Percentiles rank a stretch among this genome's conserved stretches.
These are phyloP conservation scores for Scrobipalpa atriplicella DNA, from an alignment of 2,888 invertebrate genomes.

Conservation along the genomic window DNA sequence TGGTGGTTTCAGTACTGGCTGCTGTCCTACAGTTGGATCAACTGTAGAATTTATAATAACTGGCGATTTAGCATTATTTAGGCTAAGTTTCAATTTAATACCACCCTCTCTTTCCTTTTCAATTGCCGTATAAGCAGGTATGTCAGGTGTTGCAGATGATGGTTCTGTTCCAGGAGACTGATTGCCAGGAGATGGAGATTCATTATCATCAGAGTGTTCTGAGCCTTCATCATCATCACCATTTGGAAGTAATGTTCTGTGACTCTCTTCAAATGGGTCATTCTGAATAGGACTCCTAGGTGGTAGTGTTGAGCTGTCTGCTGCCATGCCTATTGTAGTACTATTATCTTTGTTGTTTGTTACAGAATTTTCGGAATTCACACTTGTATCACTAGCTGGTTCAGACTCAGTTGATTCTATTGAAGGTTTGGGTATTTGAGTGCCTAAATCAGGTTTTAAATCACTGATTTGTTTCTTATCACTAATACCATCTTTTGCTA, in stretches of 20 bases:
- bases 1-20: constrained; percentile 68
- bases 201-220: constrained; percentile 66
- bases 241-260: constrained; percentile 52
- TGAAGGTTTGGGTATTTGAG: constrained; percentile 49
- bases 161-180: constrained; percentile 44
- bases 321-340: constrained; percentile 57
- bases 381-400: constrained; percentile 58
- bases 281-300: constrained; percentile 50
- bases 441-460: constrained; percentile 53
- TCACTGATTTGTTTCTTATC: constrained; percentile 62
- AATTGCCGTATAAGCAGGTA: constrained; percentile 45
- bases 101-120: constrained; percentile 71
- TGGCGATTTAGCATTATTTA: constrained; percentile 77
- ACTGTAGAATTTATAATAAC: constrained; percentile 78
- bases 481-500: constrained; percentile 52
- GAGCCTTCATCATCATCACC: constrained; percentile 69
- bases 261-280: constrained; percentile 44
- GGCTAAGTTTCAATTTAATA: constrained; percentile 74
- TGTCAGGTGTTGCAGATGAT: constrained; percentile 43
- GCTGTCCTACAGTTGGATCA: constrained; percentile 69
- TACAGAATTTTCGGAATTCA: constrained; percentile 55
- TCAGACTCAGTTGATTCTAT: constrained; percentile 50
- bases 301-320: constrained; percentile 54
- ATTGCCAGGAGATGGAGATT: constrained; percentile 58
- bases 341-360: constrained; percentile 57